Evolutionary conservation across 2,113 vertebrate species (phyloP).

Genomic region (Arvicanthis niloticus): DNA sequence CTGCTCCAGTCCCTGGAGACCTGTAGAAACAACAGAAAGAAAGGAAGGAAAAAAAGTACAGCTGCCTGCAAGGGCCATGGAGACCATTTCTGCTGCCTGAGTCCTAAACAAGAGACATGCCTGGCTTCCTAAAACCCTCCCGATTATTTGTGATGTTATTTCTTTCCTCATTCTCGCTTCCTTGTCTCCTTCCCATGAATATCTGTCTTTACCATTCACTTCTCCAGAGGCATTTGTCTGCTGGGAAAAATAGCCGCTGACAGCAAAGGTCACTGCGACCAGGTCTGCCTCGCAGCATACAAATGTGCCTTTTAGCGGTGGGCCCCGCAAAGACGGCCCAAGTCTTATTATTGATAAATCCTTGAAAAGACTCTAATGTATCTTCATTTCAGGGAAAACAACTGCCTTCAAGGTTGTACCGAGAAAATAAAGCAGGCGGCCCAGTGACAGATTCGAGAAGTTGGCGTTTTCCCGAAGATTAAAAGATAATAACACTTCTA

Average conservation of each 20-base stretch:
- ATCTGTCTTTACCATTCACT: slow-evolving; percentile 81
- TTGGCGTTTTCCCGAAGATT: slow-evolving; percentile 89
- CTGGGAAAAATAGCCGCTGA: slow-evolving; percentile 84
- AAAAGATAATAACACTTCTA: slow-evolving; percentile 92
- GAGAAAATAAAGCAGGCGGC: slow-evolving; percentile 84
- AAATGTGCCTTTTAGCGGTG: slow-evolving; percentile 86
- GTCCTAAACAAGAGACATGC: slow-evolving; percentile 8
- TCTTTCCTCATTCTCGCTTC: background rate
- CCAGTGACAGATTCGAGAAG: slow-evolving; percentile 85
- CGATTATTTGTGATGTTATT: slow-evolving; percentile 18
- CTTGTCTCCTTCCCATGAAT: background rate
- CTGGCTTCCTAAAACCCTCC: slow-evolving; percentile 33
- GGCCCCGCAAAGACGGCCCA: slow-evolving; percentile 82
- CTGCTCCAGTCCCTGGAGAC: background rate
- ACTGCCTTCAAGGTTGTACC: slow-evolving; percentile 87
- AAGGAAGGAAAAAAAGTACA: background rate
- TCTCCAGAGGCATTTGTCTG: slow-evolving; percentile 84
- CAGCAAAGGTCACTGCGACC: slow-evolving; percentile 88
- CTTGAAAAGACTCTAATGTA: slow-evolving; percentile 87
- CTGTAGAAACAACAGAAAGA: background rate
- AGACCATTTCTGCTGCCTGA: accelerated
- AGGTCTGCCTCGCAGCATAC: slow-evolving; percentile 83
- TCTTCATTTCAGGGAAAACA: slow-evolving; percentile 90
- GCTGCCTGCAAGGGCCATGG: background rate
- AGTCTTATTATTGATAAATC: slow-evolving; percentile 88